Base-by-base conservation (phyloP, 2,797 vertebrate genomes). In the Austrolebias charrua region DNA sequence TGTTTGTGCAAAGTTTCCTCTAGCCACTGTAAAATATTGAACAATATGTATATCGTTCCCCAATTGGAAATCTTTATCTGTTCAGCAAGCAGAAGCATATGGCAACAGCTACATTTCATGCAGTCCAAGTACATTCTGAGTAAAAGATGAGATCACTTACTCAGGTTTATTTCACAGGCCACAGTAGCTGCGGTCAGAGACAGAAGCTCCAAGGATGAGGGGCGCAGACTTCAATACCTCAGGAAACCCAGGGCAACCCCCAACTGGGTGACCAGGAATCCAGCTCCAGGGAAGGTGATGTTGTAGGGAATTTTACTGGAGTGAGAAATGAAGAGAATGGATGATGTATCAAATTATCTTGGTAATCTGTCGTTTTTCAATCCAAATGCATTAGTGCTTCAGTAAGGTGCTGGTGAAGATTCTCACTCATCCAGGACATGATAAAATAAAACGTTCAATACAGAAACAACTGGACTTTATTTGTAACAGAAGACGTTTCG, bases 171-270 rank as follows among this genome's bases (percentile, higher is more conserved):
- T 24, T 24, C 24, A 24, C 95, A 96, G 55, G 93, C 92, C 0
- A 93, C 93, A 0, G 94, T 91, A 0, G 95, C 94, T 0, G 96
- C 96, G 0, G 95, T 93, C 60, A 98, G 84, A 0, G 96, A 94
- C 0, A 96, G 95, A 0, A 0, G 95, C 93, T 1, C 96, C 96
- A 0, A 94, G 93, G 3, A 98, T 89, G 38, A 84, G 90, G 1
- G 94, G 90, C 0, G 95, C 91, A 0, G 82, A 87, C n/a, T 64
- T 85, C 54, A 96, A 73, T 31, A 61, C 16, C 92, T 92, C 38
- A 91, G 57, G 8, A 98, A 78, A 64, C 94, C 94, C n/a, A 95
- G 3, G 24, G 24, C 24, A 24, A 24, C 24, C 24, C 24, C 24
- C 24, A 24, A 24, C 24, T 24, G 24, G 24, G n/a, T n/a, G n/a